Base-by-base conservation (phyloP, 2,797 vertebrate genomes). In the Protosalanx chinensis region DNA sequence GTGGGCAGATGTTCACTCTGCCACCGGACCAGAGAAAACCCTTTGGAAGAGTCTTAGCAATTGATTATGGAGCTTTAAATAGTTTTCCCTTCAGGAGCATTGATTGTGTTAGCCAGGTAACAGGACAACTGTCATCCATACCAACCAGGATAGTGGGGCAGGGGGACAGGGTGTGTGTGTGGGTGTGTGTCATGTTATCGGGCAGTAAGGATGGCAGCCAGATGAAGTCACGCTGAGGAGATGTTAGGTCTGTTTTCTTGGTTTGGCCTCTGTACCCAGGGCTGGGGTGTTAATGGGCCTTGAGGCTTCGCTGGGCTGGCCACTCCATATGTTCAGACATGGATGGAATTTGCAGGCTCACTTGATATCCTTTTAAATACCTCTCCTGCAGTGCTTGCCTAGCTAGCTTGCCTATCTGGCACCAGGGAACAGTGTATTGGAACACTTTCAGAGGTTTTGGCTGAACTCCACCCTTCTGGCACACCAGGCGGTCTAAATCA, bases 1-100 rank as follows among this genome's bases (percentile, higher is more conserved):
- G 82, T 87, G 75, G 78, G 72, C 70, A 84, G 82, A 88, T 88
- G 82, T 83, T 72, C 32, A 23, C 33, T 64, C 63, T 64, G 32
- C 35, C 10, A 64, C 15, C 23, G 27, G 20, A n/a, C 18, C 51
- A n/a, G 51, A 56, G 51, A n/a, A 4, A 51, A 1, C 51, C 15
- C 41, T 46, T 46, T 56, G 51, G 5, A 16, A n/a, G 51, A n/a
- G 16, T 18, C 51, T 16, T 18, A n/a, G 18, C 18, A 18, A n/a
- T 56, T 56, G 15, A 56, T 56, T 56, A 56, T 56, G 16, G 16
- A 18, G 18, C 15, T n/a, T 56, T 5, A 56, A n/a, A 56, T 56
- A 56, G 18, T 56, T 6, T 16, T n/a, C 18, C 51, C 12, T 56
- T n/a, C 51, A 56, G 51, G 51, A 16, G 18, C 51, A 46, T n/a